Evolutionary conservation across 2,113 vertebrate species (phyloP), one percentile per base, ranked within the genome.

Genomic region (Bostrychus sinensis): DNA sequence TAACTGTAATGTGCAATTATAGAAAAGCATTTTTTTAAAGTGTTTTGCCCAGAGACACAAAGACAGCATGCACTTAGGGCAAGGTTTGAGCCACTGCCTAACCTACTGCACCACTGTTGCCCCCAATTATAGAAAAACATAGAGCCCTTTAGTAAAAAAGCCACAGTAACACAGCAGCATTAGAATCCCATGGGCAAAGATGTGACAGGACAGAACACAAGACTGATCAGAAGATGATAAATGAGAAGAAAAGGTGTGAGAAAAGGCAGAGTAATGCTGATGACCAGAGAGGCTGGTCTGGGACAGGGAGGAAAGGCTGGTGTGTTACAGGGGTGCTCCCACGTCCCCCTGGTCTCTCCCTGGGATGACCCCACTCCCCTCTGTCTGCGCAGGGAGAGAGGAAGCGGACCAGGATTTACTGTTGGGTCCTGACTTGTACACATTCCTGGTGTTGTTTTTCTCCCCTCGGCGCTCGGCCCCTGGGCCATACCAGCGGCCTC

Each of bases 351-450:
- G 28, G 62, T 81, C 80, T 75, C 82, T 81, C 80, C 77, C 55
- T 70, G 57, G 68, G 68, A 80, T 76, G 73, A 85, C 80, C 76
- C 75, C 56, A 72, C 81, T 88, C 86, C 81, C 88, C 84, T 84
- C 76, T 56, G 63, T 83, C 87, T 88, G 86, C 69, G 38, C 72
- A 43, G 81, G 74, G 86, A 87, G 89, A 91, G 85, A 91, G 92
- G 91, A 93, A 92, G 83, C 72, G 85, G 86, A 90, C 87, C 90
- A 92, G 90, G 92, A 92, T 93, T 93, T 93, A 93, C 90, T 92
- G 91, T 92, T 93, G 86, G 91, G 92, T 92, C 91, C 86, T 91
- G 91, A 93, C 92, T 92, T 93, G 92, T 91, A 91, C 91, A 92
- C 91, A 93, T 93, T 93, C 92, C 92, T 92, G 84, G 91, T 92